Percentiles rank a stretch among this genome's conserved stretches.
These are phyloP conservation scores for Villa cingulata DNA, from an alignment of 2,888 invertebrate species.

Conservation along the genomic window DNA sequence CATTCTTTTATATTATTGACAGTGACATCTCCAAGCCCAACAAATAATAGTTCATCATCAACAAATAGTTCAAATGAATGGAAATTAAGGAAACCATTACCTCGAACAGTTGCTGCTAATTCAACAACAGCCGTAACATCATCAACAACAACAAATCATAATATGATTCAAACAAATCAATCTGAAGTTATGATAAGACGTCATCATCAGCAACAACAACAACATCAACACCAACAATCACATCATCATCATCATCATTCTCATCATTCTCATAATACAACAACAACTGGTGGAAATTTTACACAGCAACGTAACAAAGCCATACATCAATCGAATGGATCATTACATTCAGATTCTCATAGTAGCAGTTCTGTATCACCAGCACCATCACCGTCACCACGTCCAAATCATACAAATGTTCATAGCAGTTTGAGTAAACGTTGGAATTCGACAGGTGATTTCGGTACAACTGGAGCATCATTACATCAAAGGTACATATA, in stretches of 20 bases:
- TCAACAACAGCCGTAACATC: no score
- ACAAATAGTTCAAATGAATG: slow-evolving; percentile 34
- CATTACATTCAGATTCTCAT: slow-evolving; percentile 68
- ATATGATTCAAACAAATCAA: slow-evolving; percentile 5
- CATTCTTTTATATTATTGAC: not conserved
- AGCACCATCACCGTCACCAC: slow-evolving; percentile 60
- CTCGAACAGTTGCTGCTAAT: slow-evolving; percentile 23
- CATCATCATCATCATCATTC: not conserved
- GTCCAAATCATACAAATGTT: slow-evolving; percentile 46
- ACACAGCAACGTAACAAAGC: slow-evolving; percentile 51
- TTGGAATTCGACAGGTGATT: slow-evolving; percentile 77
- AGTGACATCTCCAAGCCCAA: slow-evolving; percentile 17
- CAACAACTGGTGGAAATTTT: slow-evolving; percentile 19
- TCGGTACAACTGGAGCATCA: slow-evolving; percentile 36
- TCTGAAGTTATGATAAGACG: slow-evolving; percentile 12
- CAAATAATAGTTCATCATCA: slow-evolving; percentile 15
- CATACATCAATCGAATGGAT: slow-evolving; percentile 63
- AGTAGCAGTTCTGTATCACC: slow-evolving; percentile 76
- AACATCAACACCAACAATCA: slow-evolving; percentile 18
- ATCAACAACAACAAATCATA: slow-evolving; percentile 6
- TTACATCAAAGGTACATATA: slow-evolving; percentile 34
- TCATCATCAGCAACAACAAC: slow-evolving; percentile 18
- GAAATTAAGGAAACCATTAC: slow-evolving; percentile 42
- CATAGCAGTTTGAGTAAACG: slow-evolving; percentile 49
- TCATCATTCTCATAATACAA: not conserved